phyloP scores from a whole-genome alignment of 2,888 invertebrate species.

The Eledona agricola region DNA sequence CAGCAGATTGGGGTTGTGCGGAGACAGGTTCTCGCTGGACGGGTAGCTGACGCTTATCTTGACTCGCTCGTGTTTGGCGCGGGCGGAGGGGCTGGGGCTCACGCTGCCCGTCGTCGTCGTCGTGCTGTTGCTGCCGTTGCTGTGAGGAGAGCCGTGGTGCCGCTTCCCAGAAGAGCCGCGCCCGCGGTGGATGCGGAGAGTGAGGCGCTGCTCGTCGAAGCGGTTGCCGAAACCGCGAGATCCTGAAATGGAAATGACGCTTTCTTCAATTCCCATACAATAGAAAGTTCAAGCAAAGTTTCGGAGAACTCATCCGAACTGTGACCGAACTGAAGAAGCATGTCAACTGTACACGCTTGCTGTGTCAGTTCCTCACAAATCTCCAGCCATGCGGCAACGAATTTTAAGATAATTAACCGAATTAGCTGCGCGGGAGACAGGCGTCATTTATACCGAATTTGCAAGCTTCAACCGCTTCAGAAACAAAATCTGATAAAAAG shows the following conservation, averaged over 20 bases:
- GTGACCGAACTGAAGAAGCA: too few relatives aligned
- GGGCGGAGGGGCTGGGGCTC: constrained; percentile 68
- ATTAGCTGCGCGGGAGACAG: too few relatives aligned
- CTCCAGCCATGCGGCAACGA: too few relatives aligned
- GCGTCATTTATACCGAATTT: too few relatives aligned
- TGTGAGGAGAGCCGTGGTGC: constrained; percentile 71
- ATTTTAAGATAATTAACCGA: too few relatives aligned
- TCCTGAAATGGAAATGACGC: constrained; percentile 60
- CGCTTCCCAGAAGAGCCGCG: constrained; percentile 70
- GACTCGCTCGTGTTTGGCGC: constrained; percentile 77
- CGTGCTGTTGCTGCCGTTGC: constrained; percentile 75
- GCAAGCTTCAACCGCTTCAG: too few relatives aligned
- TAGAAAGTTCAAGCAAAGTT: too few relatives aligned
- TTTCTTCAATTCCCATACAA: too few relatives aligned
- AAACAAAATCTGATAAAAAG: too few relatives aligned
- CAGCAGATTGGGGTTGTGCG: constrained; percentile 54
- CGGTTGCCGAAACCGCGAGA: constrained; percentile 76
- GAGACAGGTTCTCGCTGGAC: constrained; percentile 72
- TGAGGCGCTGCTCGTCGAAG: constrained; percentile 90
- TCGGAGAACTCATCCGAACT: too few relatives aligned
- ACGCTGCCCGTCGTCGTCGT: constrained; percentile 74
- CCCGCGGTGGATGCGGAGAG: constrained; percentile 90
- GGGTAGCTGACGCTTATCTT: constrained; percentile 89
- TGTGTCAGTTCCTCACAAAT: too few relatives aligned
- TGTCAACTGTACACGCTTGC: too few relatives aligned